A percentile compares a stretch with the other conserved stretches of the same genome.
phyloP scores from a whole-genome alignment of 2,797 vertebrate species.

The Heteromormyrus szaboi region DNA sequence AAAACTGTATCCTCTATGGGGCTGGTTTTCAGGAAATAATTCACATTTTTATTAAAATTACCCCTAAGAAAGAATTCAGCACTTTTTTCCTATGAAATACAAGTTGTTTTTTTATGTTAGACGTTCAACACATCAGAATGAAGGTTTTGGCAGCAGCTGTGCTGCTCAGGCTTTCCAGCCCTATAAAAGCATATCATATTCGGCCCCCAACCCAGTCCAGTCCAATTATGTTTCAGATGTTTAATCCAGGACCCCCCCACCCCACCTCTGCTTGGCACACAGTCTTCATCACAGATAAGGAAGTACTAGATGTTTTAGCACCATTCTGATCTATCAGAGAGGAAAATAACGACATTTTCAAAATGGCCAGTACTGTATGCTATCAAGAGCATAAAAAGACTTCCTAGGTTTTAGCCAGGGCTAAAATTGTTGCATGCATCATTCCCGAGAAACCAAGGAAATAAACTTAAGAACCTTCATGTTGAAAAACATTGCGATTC shows the following conservation, averaged over 20 bases:
- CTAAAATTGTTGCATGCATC: not conserved
- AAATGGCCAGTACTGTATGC: not conserved
- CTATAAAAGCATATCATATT: not conserved
- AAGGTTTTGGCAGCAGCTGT: not conserved
- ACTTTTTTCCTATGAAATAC: not conserved
- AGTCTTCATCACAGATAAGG: not conserved
- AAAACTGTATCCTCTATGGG: not conserved
- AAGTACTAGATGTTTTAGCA: too few relatives aligned
- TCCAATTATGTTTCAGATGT: not conserved
- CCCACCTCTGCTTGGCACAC: not conserved
- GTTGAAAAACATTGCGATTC: not conserved
- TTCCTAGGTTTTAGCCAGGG: not conserved
- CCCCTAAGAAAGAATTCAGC: not conserved
- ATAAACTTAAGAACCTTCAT: not conserved
- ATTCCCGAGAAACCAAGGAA: not conserved
- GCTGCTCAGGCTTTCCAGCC: not conserved
- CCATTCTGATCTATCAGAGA: not conserved
- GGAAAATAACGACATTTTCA: not conserved
- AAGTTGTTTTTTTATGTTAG: not conserved
- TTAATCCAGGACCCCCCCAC: not conserved
- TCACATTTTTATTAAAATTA: not conserved
- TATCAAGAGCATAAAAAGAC: not conserved
- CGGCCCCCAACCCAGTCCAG: not conserved
- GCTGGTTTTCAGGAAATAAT: not conserved
- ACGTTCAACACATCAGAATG: not conserved